Evolutionary conservation across 1,140 invertebrate species (phyloP).

Genomic region (Trachymyrmex septentrionalis): DNA sequence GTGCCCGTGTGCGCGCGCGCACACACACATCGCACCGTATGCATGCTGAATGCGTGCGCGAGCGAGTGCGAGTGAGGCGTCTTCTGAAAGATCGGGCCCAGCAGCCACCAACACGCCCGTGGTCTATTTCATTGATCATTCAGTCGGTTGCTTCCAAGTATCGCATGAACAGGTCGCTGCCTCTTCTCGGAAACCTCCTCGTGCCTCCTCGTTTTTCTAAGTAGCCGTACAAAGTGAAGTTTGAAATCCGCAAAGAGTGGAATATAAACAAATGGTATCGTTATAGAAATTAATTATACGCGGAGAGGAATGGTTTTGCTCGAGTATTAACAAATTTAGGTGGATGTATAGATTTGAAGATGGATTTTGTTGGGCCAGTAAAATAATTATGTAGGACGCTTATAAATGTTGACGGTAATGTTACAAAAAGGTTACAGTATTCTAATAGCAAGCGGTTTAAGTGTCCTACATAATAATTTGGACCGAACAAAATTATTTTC

Average conservation of each 20-base stretch:
- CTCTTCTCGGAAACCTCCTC: conserved; percentile 47
- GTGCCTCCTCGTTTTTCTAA: not conserved
- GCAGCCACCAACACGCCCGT: conserved; percentile 71
- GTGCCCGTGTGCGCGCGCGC: conserved; percentile 12
- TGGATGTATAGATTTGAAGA: too few relatives aligned
- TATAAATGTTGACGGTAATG: too few relatives aligned
- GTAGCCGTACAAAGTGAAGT: not conserved
- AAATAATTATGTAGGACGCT: not conserved
- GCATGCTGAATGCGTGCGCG: conserved; percentile 42
- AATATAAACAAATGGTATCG: not conserved
- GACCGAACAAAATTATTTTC: too few relatives aligned
- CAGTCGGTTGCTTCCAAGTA: conserved; percentile 79
- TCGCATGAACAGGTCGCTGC: conserved; percentile 54
- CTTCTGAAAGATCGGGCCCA: conserved; percentile 50
- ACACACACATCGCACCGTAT: conserved; percentile 8
- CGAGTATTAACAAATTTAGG: too few relatives aligned
- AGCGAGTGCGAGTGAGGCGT: conserved; percentile 47
- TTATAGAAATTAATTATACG: not conserved
- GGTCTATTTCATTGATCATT: conserved; percentile 85
- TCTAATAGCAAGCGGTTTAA: too few relatives aligned
- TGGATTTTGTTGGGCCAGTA: not conserved
- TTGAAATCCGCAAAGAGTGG: not conserved
- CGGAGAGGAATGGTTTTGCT: too few relatives aligned
- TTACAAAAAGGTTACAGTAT: too few relatives aligned
- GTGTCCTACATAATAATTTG: too few relatives aligned